Evolutionary conservation across 53 echinoderm and acorn worm genomes (phyloP).

Genomic region (Echinarachnius parma): DNA sequence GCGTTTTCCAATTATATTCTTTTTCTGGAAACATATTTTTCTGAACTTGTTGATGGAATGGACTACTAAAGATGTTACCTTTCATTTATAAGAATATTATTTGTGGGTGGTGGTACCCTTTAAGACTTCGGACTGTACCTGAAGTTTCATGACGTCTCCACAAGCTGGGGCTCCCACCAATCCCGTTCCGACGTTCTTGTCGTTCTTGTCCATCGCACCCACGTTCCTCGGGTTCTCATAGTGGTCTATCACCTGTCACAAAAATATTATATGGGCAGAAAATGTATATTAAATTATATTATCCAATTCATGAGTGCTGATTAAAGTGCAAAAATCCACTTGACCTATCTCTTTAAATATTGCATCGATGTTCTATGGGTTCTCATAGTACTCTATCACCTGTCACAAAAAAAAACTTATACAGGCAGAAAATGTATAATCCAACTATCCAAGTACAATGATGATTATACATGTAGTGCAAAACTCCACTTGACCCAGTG

Average conservation of each 20-base stretch:
- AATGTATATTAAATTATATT: neutral
- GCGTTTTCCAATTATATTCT: too few species aligned
- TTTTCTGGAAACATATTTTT: too few species aligned
- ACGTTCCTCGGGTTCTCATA: conserved; percentile 99
- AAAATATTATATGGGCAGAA: neutral
- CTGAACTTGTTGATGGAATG: too few species aligned
- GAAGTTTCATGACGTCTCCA: conserved; percentile 98
- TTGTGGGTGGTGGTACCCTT: too few species aligned
- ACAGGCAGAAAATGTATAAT: neutral
- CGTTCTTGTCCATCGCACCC: conserved; percentile 88
- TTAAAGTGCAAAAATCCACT: too few species aligned
- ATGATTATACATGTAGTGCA: too few species aligned
- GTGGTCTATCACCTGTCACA: conserved; percentile 88
- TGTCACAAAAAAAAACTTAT: conserved; percentile 16
- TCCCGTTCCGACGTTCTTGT: conserved; percentile 85
- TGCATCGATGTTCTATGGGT: conserved; percentile 93
- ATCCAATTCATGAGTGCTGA: neutral
- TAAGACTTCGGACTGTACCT: conserved; percentile 55
- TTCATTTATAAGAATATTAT: too few species aligned
- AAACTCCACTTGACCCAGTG: too few species aligned
- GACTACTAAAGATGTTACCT: too few species aligned
- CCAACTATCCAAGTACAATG: neutral
- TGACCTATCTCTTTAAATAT: too few species aligned
- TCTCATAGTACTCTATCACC: conserved; percentile 99
- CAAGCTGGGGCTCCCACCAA: conserved; percentile 95